Evolutionary conservation across 2,888 invertebrate genomes (phyloP), one percentile per base, ranked within the genome.

Genomic region (Euproctis similis): DNA sequence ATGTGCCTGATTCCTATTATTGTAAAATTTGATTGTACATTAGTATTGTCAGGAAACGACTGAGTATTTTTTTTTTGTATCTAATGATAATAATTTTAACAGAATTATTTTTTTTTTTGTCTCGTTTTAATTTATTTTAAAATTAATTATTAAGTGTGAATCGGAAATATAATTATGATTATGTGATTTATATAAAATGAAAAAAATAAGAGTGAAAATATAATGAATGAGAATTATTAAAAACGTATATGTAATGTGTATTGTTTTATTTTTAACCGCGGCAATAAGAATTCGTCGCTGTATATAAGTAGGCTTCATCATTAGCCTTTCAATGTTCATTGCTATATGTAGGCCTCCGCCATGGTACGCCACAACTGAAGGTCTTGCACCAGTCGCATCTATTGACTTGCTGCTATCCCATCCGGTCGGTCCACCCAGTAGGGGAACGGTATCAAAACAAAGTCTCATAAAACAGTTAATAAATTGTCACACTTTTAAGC

Each of bases 1-100:
- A 77, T 77, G 77, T 80, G 81, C 78, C 82, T 80, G 82, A 82
- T 82, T 84, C 82, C 82, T 84, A 81, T 77, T 81, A 80, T 69
- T 76, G 65, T 82, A 78, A 67, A 72, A 72, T 75, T 69, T 75
- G 73, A 70, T 74, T 73, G 60, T 78, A 74, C 81, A 77, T 74
- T 71, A 80, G 74, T 75, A 67, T 64, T 70, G 77, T 82, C 84
- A 71, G 69, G 73, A 75, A 77, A 70, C 70, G 84, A 82, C 84
- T 82, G 84, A 80, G 69, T 76, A n/a, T n/a, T n/a, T 71, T 72
- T 75, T 76, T 71, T 72, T 75, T 80, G 72, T 82, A 77, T 80
- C n/a, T n/a, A n/a, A n/a, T n/a, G n/a, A n/a, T n/a, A n/a, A n/a
- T 77, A 81, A 80, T 77, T 77, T 76, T 82, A 77, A 70, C 81